Base-by-base conservation (phyloP, 92 coral and sea anemone species). In the Chrysogorgia sp. region DNA sequence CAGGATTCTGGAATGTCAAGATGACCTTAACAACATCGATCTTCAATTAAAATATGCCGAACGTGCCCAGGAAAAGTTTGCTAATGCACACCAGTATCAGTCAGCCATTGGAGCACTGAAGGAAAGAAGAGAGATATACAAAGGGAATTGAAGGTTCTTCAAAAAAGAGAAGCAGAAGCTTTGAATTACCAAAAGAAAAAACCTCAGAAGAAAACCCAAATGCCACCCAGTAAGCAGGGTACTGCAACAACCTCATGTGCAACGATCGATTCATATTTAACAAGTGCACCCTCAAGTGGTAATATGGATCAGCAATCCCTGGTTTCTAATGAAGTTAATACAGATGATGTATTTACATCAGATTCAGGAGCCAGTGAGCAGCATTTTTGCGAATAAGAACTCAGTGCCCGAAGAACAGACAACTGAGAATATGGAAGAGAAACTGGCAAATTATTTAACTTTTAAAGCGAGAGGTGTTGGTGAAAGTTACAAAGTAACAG, bases 81-180 rank as follows among this genome's bases (percentile, higher is more conserved):
- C 82, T 33, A 77, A 65, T 77, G 82, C 35, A 65, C 79, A 63
- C 48, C 82, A 77, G 82, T 77, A 77, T 63, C 82, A 77, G 74
- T 77, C 82, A 56, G 82, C 82, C 24, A 59, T 77, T 64, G 75
- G n/a, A n/a, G n/a, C n/a, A n/a, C n/a, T n/a, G n/a, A 63, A 77
- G 76, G 63, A 48, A 77, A 63, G 52, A 66, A 63, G 49, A 19
- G 50, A 43, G 50, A 43, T 43, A 43, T 43, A 43, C 50, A 8
- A 8, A 43, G 17, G 9, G 50, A 43, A 43, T 43, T 43, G 50
- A 43, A 8, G 9, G 17, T 8, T 43, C 50, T 43, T 17, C 50
- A 43, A 43, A 43, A 43, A 17, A 64, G 63, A 31, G 82, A 77
- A 63, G 82, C 82, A 64, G 63, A 77, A 77, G 40, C 80, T 77